Conservation (phyloP, 2,888 invertebrate species). For the Choristoneura rosaceana region DNA sequence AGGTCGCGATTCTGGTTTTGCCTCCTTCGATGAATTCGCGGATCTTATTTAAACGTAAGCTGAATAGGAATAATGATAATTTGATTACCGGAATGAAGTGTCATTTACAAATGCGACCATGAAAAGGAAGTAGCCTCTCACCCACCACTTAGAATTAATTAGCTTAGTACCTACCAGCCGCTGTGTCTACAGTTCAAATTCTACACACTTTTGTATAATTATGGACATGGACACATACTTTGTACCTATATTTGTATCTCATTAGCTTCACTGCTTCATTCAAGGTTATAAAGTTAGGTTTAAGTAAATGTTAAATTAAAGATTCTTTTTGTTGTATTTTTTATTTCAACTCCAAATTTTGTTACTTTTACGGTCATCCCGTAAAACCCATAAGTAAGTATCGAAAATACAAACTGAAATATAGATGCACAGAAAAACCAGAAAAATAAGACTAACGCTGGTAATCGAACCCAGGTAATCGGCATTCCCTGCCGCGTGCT, state of each 20-base stretch:
- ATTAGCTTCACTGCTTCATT: not conserved
- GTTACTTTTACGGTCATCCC: too few relatives aligned
- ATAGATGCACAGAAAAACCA: too few relatives aligned
- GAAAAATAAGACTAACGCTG: too few relatives aligned
- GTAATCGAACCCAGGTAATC: too few relatives aligned
- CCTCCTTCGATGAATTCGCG: constrained; percentile 46
- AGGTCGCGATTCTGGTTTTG: constrained; percentile 56
- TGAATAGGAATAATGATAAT: constrained; percentile 39
- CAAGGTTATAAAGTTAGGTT: not conserved
- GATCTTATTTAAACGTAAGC: constrained; percentile 49
- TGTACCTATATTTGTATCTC: not conserved
- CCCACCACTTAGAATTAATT: constrained; percentile 56
- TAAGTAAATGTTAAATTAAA: too few relatives aligned
- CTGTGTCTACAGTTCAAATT: constrained; percentile 1
- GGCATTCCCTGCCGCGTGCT: too few relatives aligned
- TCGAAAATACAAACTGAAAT: too few relatives aligned
- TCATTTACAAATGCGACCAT: constrained; percentile 52
- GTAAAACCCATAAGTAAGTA: too few relatives aligned
- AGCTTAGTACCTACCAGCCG: constrained; percentile 42
- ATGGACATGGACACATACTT: not conserved
- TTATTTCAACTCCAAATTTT: too few relatives aligned
- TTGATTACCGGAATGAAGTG: constrained; percentile 52
- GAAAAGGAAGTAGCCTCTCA: constrained; percentile 58
- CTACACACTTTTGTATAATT: constrained; percentile 19
- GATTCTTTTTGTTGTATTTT: too few relatives aligned